phyloP scores from a whole-genome alignment of 2,797 vertebrate species.

The Acanthiza pusilla region DNA sequence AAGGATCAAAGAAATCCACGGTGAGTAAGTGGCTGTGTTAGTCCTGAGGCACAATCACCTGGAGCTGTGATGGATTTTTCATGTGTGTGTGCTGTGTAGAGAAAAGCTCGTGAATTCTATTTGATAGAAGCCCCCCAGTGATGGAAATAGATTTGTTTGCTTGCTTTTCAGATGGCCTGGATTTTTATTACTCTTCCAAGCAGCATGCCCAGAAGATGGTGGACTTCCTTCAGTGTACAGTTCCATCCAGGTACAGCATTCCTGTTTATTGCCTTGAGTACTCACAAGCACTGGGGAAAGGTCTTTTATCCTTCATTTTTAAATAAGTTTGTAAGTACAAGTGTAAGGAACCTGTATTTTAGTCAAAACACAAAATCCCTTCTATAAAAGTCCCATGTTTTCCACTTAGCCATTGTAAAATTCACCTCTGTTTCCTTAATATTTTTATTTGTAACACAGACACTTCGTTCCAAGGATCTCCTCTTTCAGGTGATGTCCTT shows the following conservation, averaged over 20 bases:
- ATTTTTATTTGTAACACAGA: neutral
- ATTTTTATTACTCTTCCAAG: slow-evolving; percentile 95
- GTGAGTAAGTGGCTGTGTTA: slow-evolving; percentile 65
- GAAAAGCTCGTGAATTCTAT: neutral
- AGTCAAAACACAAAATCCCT: neutral
- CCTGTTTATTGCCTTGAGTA: neutral
- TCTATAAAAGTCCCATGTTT: accelerated
- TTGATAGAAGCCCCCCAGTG: neutral
- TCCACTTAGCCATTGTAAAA: neutral
- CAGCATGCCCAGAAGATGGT: slow-evolving; percentile 97
- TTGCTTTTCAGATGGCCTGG: slow-evolving; percentile 86
- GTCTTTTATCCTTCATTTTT: neutral
- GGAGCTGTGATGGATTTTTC: neutral
- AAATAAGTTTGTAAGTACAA: neutral
- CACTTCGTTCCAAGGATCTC: neutral
- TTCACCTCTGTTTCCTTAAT: neutral
- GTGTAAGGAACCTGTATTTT: neutral
- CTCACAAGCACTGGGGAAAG: neutral
- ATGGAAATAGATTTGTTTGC: neutral
- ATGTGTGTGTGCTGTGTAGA: neutral
- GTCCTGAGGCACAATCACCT: neutral
- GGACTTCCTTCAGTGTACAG: slow-evolving; percentile 93
- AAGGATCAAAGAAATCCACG: slow-evolving; percentile 95
- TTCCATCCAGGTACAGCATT: slow-evolving; percentile 86
- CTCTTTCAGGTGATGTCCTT: neutral